A percentile compares a stretch with the other conserved stretches of the same genome.
Evolutionary conservation across 2,888 invertebrate species (phyloP).

Genomic region (Parnassius smintheus): DNA sequence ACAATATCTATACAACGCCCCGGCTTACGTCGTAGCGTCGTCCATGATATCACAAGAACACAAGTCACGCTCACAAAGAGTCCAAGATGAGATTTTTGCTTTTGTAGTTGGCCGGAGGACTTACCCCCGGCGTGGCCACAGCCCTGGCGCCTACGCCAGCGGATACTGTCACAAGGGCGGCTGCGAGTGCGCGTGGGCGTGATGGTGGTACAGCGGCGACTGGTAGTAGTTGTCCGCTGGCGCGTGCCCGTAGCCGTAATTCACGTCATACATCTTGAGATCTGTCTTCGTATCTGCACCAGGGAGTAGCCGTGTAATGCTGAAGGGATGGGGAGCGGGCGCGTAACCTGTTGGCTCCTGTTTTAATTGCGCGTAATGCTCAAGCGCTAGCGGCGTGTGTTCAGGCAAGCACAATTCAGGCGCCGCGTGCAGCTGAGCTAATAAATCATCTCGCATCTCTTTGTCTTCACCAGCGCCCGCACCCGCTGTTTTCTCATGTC

Average conservation of each 20-base stretch:
- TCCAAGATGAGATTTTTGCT: conserved; percentile 64
- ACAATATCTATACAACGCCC: conserved; percentile 55
- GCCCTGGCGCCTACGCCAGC: conserved; percentile 85
- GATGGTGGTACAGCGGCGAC: conserved; percentile 88
- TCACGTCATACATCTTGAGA: conserved; percentile 95
- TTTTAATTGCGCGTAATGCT: conserved; percentile 86
- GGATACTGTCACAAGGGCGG: conserved; percentile 97
- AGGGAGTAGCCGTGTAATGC: conserved; percentile 95
- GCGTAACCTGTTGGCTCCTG: conserved; percentile 90
- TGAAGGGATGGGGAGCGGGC: conserved; percentile 94
- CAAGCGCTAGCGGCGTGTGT: conserved; percentile 80
- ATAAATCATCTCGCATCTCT: conserved; percentile 83
- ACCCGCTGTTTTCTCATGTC: conserved; percentile 76
- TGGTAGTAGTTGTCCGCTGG: conserved; percentile 91
- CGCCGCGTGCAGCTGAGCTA: conserved; percentile 87
- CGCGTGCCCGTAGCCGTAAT: conserved; percentile 78
- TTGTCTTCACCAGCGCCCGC: conserved; percentile 65
- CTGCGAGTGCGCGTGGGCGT: conserved; percentile 83
- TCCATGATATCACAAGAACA: conserved; percentile 56
- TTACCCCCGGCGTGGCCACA: conserved; percentile 55
- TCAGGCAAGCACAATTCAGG: conserved; percentile 83
- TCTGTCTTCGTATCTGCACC: conserved; percentile 92
- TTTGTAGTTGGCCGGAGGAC: conserved; percentile 32
- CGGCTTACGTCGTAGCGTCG: conserved; percentile 37
- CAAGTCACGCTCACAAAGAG: conserved; percentile 73